phyloP scores from a whole-genome alignment of 2,888 invertebrate species.

The Resseliella maxima region DNA sequence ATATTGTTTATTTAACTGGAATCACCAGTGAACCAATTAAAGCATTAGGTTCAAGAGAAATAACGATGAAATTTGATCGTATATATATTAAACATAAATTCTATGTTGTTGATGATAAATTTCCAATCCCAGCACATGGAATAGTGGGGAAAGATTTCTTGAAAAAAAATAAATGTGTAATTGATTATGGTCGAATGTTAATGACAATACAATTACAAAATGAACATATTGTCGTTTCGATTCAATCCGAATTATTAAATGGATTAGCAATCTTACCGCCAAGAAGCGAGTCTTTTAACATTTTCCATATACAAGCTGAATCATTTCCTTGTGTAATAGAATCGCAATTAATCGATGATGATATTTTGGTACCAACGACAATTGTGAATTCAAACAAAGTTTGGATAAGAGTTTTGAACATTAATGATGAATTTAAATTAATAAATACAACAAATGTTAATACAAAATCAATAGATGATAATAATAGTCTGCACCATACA shows the following conservation, averaged over 20 bases:
- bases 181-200: not conserved
- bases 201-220: not conserved
- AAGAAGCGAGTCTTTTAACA: not conserved
- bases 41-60: not conserved
- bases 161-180: not conserved
- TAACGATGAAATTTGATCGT: not conserved
- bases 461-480: not conserved
- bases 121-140: conserved; percentile 27
- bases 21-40: not conserved
- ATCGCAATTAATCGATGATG: not conserved
- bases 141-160: conserved; percentile 42
- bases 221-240: not conserved
- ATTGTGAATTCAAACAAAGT: not conserved
- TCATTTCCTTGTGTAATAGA: not conserved
- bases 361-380: not conserved
- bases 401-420: not conserved
- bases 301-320: not conserved
- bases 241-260: not conserved
- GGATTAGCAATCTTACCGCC: not conserved
- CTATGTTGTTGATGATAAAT: not conserved
- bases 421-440: not conserved
- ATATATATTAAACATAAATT: not conserved
- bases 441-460: not conserved
- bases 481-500: too few relatives aligned
- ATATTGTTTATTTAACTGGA: not conserved